phyloP scores from a whole-genome alignment of 2,113 vertebrate genomes.

The Microtus oregoni region DNA sequence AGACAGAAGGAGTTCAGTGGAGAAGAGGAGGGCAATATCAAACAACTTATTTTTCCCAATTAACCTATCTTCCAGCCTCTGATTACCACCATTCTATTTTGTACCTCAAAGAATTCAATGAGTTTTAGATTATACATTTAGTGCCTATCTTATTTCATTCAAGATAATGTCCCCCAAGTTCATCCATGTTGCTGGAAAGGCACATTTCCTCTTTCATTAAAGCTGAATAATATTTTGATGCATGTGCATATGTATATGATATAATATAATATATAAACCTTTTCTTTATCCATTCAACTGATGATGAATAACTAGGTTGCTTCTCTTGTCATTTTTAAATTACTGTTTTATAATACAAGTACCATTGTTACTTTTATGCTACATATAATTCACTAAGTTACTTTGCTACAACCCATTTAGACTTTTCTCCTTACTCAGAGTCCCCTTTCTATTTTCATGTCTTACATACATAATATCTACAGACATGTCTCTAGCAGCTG shows the following conservation, averaged over 20 bases:
- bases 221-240: neutral
- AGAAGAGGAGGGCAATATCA: neutral
- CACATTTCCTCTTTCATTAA: neutral
- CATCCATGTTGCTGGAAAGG: neutral
- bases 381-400: neutral
- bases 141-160: neutral
- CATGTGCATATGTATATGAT: neutral
- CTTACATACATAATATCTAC: neutral
- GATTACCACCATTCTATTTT: neutral
- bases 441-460: neutral
- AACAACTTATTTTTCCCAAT: neutral
- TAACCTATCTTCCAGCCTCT: neutral
- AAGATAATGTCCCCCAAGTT: neutral
- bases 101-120: neutral
- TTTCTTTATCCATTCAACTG: neutral
- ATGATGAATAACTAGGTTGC: neutral
- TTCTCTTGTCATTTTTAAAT: neutral
- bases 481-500: neutral
- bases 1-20: neutral
- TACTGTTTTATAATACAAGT: neutral
- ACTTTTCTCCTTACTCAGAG: neutral
- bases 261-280: neutral
- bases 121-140: neutral
- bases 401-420: neutral
- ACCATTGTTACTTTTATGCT: neutral